A percentile compares a stretch with the other conserved stretches of the same genome.
Conservation (phyloP, 2,888 invertebrate species). For the Philopedon plagiatum region DNA sequence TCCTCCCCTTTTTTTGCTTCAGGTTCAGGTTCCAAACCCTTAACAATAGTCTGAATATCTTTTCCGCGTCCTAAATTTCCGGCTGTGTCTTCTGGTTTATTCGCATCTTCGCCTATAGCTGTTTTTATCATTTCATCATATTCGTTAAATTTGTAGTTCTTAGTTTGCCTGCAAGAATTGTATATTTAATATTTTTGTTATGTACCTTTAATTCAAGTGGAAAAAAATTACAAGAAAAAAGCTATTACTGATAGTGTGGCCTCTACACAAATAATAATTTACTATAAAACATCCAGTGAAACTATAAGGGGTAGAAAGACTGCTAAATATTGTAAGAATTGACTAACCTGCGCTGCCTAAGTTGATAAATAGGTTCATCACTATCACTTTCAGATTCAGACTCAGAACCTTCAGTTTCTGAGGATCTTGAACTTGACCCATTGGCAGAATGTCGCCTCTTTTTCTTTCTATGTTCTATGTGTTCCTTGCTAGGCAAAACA, state of each 20-base stretch:
- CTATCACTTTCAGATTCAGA: slow-evolving; percentile 67
- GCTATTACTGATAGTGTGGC: no score
- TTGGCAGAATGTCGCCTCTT: slow-evolving; percentile 54
- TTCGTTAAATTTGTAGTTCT: slow-evolving; percentile 90
- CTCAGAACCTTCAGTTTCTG: slow-evolving; percentile 38
- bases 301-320: no score
- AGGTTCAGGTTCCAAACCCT: slow-evolving; percentile 62
- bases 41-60: slow-evolving; percentile 92
- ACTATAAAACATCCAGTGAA: no score
- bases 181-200: no score
- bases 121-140: slow-evolving; percentile 96
- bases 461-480: slow-evolving; percentile 60
- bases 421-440: slow-evolving; percentile 43
- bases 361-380: slow-evolving; percentile 86
- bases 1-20: slow-evolving; percentile 41
- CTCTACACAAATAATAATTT: no score
- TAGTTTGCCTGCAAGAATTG: slow-evolving; percentile 73
- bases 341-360: slow-evolving; percentile 77
- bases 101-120: slow-evolving; percentile 86
- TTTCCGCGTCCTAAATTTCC: slow-evolving; percentile 76
- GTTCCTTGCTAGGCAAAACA: slow-evolving; percentile 71
- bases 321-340: no score
- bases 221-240: no score
- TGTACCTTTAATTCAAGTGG: no score
- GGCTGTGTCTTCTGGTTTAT: slow-evolving; percentile 59